phyloP scores from a whole-genome alignment of 1,140 invertebrate species.

The Leptinotarsa defecta region DNA sequence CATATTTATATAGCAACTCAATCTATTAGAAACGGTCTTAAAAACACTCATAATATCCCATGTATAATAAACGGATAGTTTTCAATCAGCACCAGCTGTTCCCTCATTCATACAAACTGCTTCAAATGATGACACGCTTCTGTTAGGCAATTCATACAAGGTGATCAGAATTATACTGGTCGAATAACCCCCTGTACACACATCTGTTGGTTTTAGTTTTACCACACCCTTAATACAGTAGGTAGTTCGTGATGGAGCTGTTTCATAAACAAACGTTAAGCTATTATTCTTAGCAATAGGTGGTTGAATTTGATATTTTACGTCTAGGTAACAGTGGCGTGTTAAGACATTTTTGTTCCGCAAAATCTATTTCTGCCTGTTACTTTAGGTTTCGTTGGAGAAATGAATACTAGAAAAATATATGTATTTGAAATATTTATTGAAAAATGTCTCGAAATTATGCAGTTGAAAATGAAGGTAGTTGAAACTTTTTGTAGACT shows the following conservation, averaged over 20 bases:
- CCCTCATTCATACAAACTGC: neutral
- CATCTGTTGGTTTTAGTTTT: neutral
- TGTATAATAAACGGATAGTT: too few species aligned
- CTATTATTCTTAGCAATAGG: neutral
- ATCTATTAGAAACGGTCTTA: too few species aligned
- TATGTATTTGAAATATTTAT: too few species aligned
- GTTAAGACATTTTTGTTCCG: too few species aligned
- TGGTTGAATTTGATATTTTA: neutral
- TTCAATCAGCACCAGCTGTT: neutral
- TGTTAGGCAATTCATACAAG: neutral
- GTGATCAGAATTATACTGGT: neutral
- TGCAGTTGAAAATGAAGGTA: too few species aligned
- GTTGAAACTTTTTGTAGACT: too few species aligned
- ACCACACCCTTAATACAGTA: neutral
- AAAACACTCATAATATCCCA: too few species aligned
- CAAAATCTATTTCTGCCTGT: too few species aligned
- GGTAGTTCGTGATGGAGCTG: neutral
- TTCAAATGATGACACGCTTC: slow-evolving; percentile 2
- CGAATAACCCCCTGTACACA: neutral
- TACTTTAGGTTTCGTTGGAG: too few species aligned
- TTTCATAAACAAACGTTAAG: neutral
- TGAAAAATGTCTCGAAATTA: too few species aligned
- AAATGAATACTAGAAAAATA: too few species aligned
- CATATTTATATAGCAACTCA: too few species aligned
- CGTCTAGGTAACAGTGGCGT: neutral